Base-by-base conservation (phyloP, 2,113 vertebrate species). In the Anarrhichthys ocellatus region DNA sequence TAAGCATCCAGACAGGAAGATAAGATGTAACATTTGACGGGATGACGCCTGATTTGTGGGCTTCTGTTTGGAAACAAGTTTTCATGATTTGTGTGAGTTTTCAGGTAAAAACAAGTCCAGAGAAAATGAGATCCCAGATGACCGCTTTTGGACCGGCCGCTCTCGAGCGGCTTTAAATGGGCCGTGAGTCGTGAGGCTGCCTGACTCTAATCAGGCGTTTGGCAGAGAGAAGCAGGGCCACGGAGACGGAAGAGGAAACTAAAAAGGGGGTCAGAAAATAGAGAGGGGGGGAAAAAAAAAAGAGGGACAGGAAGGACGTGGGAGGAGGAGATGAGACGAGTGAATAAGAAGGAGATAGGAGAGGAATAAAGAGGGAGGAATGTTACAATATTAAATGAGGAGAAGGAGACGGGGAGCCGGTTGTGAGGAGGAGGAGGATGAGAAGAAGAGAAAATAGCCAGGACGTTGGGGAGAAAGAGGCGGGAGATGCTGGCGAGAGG, bases 141-240 rank as follows among this genome's bases (percentile, higher is more conserved):
- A 34, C 38, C 54, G 78, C 72, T 64, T 64, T 52, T 74, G 46
- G 65, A 81, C 46, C 18, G 80, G 24, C 52, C 44, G 22, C 20
- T 70, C 29, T 17, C 18, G 56, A 34, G 34, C 6, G 20, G 65
- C 63, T 89, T 74, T 82, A 83, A 86, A 76, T 70, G 70, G 73
- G 76, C 76, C 17, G 24, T 24, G 34, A 76, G 67, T 68, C 24
- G 34, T 46, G 29, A 75, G 69, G 63, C 67, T 64, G 80, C 58
- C 58, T 20, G 50, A 71, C 81, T 80, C 74, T 73, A 78, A 85
- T 82, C 64, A 73, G 75, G 61, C 54, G 9, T 5, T 86, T 87
- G 76, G 81, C 79, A 86, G 72, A 44, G 48, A 77, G 27, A 20
- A 50, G 56, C 20, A 78, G 67, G 50, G 52, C 59, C 27, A 4